Evolutionary conservation across 2,113 vertebrate genomes (phyloP).

Genomic region (Hydrochoerus hydrochaeris): DNA sequence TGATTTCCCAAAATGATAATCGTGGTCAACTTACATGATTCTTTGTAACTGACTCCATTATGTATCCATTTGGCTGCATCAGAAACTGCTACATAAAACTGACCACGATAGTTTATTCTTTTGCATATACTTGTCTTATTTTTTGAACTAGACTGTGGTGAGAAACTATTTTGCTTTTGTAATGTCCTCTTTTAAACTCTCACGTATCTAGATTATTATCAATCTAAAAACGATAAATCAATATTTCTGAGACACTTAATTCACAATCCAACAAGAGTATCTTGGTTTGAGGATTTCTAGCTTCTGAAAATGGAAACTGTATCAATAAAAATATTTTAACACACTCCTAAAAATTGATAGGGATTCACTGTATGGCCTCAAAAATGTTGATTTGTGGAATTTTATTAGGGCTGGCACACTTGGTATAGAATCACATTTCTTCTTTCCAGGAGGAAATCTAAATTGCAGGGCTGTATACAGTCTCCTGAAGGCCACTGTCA

Average conservation of each 20-base stretch:
- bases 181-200: background rate
- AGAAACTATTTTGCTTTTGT: background rate
- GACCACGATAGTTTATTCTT: background rate
- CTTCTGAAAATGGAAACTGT: background rate
- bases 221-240: background rate
- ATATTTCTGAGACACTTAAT: background rate
- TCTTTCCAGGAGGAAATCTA: background rate
- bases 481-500: background rate
- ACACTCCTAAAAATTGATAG: background rate
- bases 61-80: background rate
- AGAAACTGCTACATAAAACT: constrained; percentile 38
- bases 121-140: background rate
- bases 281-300: background rate
- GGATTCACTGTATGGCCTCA: background rate
- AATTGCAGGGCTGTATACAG: background rate
- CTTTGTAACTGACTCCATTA: background rate
- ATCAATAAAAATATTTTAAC: background rate
- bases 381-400: background rate
- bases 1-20: background rate
- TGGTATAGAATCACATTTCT: background rate
- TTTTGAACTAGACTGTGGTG: background rate
- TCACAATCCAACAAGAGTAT: background rate
- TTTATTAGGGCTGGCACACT: background rate
- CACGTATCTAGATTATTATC: background rate
- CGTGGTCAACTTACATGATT: background rate